phyloP scores from a whole-genome alignment of 1,140 invertebrate genomes.

The Paramacrobiotus metropolitanus region DNA sequence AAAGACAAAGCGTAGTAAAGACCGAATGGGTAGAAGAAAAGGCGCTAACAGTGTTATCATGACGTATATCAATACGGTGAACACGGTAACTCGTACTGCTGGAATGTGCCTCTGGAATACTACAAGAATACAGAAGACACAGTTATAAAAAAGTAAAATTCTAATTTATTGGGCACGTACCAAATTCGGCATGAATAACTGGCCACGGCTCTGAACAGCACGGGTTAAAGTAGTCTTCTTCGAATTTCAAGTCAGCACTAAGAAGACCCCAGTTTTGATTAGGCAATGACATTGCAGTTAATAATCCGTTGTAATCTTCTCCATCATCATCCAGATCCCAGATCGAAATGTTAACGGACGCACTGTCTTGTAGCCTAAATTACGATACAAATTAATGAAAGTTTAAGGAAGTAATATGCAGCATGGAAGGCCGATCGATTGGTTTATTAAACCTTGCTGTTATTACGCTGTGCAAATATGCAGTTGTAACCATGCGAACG shows the following conservation, averaged over 20 bases:
- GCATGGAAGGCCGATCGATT: too few relatives aligned
- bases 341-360: neutral
- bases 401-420: too few relatives aligned
- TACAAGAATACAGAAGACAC: neutral
- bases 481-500: too few relatives aligned
- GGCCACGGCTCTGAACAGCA: neutral
- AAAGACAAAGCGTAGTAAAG: neutral
- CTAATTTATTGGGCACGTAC: neutral
- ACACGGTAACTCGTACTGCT: neutral
- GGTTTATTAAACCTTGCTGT: too few relatives aligned
- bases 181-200: neutral
- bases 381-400: too few relatives aligned
- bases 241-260: neutral
- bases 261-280: neutral
- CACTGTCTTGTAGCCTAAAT: neutral
- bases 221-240: neutral
- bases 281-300: neutral
- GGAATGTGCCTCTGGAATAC: neutral
- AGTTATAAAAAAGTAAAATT: neutral
- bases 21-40: neutral
- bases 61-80: neutral
- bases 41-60: neutral
- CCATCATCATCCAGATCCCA: neutral
- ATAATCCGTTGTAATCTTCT: neutral
- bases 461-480: too few relatives aligned